Percentiles rank a stretch among this genome's conserved stretches.
Conservation (phyloP, 2,797 vertebrate genomes). For the Lophius americanus region DNA sequence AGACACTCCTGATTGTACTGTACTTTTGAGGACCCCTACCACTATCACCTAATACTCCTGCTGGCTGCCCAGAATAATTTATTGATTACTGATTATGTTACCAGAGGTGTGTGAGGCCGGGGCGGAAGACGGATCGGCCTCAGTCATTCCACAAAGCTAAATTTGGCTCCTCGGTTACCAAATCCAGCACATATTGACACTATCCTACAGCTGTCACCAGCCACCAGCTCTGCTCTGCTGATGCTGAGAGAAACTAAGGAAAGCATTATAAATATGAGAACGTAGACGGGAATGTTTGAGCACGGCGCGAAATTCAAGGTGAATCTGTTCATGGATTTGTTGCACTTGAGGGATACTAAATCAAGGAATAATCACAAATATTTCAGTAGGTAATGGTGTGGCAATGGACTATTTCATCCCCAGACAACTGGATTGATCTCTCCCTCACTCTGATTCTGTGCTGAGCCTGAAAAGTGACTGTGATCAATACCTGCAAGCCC, state of each 20-base stretch:
- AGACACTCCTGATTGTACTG: constrained; percentile 80
- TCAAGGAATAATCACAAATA: constrained; percentile 23
- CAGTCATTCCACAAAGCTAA: constrained; percentile 75
- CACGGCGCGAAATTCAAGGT: not conserved
- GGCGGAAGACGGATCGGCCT: constrained; percentile 76
- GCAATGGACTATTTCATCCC: constrained; percentile 47
- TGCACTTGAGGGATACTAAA: constrained; percentile 20
- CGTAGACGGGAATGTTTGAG: not conserved
- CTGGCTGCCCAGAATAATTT: constrained; percentile 69
- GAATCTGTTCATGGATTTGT: constrained; percentile 25
- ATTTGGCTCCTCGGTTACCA: constrained; percentile 75
- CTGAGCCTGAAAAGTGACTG: constrained; percentile 77
- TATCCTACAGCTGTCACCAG: constrained; percentile 58
- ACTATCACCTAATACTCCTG: constrained; percentile 76
- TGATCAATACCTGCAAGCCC: constrained; percentile 82
- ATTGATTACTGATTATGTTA: constrained; percentile 81
- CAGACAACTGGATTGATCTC: constrained; percentile 32
- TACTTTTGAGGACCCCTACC: constrained; percentile 75
- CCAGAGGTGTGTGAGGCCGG: constrained; percentile 72
- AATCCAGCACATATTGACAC: constrained; percentile 68
- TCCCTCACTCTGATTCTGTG: constrained; percentile 61
- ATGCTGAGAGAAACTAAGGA: constrained; percentile 24
- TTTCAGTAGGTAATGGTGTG: constrained; percentile 21
- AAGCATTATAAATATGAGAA: constrained; percentile 4
- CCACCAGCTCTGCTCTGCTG: constrained; percentile 32